Evolutionary conservation across 2,113 vertebrate species (phyloP).

Genomic region (Chaetura pelagica): DNA sequence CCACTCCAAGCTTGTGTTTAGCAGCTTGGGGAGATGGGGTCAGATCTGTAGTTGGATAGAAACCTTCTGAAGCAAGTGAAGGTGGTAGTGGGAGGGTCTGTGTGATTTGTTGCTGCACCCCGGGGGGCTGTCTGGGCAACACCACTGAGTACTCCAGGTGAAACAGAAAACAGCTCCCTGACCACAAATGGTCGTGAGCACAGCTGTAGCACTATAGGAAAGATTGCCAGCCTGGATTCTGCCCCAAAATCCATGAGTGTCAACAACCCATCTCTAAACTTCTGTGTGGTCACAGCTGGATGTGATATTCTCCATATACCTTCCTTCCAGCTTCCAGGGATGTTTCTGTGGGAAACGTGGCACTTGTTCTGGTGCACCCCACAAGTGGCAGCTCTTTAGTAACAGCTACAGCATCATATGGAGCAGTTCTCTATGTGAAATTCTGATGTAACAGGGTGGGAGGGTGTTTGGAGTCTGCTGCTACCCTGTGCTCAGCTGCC

Average conservation of each 20-base stretch:
- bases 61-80: background rate
- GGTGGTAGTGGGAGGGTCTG: background rate
- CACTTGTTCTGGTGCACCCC: background rate
- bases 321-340: background rate
- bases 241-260: background rate
- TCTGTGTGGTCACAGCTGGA: background rate
- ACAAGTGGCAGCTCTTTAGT: background rate
- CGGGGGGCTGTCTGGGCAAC: background rate
- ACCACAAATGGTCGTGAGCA: background rate
- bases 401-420: background rate
- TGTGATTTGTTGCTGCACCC: background rate
- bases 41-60: background rate
- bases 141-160: background rate
- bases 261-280: background rate
- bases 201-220: background rate
- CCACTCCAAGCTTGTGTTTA: background rate
- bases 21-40: background rate
- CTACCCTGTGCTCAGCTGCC: background rate
- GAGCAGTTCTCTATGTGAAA: background rate
- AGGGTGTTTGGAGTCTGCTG: background rate
- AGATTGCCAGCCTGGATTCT: background rate
- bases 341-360: background rate
- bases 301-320: background rate
- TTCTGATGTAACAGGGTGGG: fast-evolving
- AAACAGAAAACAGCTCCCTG: background rate